These are phyloP conservation scores for Euwallacea similis DNA, from an alignment of 1,140 invertebrate genomes.

Conservation along the genomic window DNA sequence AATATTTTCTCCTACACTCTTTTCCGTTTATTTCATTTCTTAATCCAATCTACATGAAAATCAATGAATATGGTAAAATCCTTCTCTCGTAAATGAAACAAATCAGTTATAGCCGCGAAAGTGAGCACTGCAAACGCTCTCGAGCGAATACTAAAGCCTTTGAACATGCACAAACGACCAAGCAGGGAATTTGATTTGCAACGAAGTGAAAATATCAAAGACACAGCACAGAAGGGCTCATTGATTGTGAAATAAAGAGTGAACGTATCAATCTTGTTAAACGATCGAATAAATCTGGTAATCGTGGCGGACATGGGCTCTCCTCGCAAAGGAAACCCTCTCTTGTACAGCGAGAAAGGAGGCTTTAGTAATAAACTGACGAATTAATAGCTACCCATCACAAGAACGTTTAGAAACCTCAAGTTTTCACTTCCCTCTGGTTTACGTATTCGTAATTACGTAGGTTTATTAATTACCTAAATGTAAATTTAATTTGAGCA, in stretches of 20 bases:
- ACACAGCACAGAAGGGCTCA: background rate
- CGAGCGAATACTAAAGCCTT: conserved; percentile 1
- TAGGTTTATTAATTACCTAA: conserved; percentile 8
- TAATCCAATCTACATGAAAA: too few species aligned
- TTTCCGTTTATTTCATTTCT: too few species aligned
- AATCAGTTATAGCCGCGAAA: background rate
- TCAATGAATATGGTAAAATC: too few species aligned
- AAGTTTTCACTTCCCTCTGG: too few species aligned
- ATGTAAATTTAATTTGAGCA: conserved; percentile 6
- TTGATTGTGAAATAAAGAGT: conserved; percentile 16
- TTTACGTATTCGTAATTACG: background rate
- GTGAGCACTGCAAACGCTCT: background rate
- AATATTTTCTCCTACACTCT: too few species aligned
- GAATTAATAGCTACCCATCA: too few species aligned
- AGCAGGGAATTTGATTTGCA: conserved; percentile 9
- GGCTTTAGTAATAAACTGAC: too few species aligned
- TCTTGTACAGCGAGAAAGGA: too few species aligned
- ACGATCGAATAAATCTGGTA: too few species aligned
- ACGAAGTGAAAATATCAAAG: conserved; percentile 16
- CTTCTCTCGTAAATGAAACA: background rate
- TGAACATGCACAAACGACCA: conserved; percentile 11
- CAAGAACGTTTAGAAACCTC: too few species aligned
- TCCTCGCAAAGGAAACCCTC: too few species aligned
- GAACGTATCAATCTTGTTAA: background rate
- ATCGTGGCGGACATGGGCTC: too few species aligned